A percentile compares a stretch with the other conserved stretches of the same genome.
Conservation (phyloP, 23 tunicate species). For the Phallusia fumigata region DNA sequence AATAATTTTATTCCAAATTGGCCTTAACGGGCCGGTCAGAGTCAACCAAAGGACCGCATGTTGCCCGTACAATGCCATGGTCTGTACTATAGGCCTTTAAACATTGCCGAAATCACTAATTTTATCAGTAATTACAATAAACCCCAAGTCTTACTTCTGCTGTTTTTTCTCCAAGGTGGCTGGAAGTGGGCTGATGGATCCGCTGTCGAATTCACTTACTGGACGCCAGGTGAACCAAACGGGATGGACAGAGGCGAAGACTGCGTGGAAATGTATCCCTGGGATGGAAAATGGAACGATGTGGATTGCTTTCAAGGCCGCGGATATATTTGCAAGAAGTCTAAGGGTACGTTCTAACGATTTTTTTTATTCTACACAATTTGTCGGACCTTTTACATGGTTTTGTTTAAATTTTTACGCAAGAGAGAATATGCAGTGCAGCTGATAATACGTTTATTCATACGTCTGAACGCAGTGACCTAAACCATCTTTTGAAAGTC, state of each 20-base stretch:
- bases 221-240: conserved; percentile 77
- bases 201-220: conserved; percentile 61
- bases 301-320: conserved; percentile 43
- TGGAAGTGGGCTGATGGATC: conserved; percentile 74
- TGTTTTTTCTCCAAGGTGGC: no score
- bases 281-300: conserved; percentile 90
- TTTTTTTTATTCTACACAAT: background rate
- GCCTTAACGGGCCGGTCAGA: no score
- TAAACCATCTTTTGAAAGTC: no score
- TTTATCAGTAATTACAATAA: no score
- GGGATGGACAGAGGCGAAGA: conserved; percentile 72
- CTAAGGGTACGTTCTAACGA: conserved; percentile 46
- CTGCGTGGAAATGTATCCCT: conserved; percentile 93
- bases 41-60: no score
- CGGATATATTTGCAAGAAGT: conserved; percentile 65
- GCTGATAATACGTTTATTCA: no score
- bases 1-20: no score
- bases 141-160: no score
- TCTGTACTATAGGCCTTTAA: no score
- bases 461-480: no score
- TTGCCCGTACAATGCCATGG: no score
- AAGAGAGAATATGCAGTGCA: background rate
- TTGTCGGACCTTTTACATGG: background rate
- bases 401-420: background rate
- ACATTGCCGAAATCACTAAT: no score